Conservation (phyloP, 2,113 vertebrate species). For the Rhynchomys soricoides region DNA sequence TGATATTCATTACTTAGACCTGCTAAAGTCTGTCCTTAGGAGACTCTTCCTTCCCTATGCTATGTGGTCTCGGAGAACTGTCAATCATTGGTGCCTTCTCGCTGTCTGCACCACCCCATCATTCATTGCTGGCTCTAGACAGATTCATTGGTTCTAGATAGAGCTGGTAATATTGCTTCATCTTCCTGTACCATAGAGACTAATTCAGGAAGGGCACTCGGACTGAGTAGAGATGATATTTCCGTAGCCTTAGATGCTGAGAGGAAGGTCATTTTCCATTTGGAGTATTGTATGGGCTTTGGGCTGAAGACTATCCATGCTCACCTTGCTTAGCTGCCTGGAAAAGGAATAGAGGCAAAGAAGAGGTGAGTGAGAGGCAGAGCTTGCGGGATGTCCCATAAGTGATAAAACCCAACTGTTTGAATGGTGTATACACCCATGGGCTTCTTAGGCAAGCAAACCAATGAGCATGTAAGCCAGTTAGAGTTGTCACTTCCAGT, state of each 20-base stretch:
- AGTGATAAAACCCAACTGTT: not conserved
- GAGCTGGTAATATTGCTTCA: not conserved
- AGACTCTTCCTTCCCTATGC: not conserved
- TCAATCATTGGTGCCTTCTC: not conserved
- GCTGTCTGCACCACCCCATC: not conserved
- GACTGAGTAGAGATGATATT: not conserved
- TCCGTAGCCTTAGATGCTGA: not conserved
- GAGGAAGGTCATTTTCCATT: not conserved
- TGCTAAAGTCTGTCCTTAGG: not conserved
- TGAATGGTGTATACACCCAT: not conserved
- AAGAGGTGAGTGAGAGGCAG: not conserved
- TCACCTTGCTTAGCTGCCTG: not conserved
- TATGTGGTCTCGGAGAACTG: not conserved
- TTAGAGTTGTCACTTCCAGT: not conserved
- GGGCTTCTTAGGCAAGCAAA: not conserved
- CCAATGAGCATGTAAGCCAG: not conserved
- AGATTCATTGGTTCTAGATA: no score
- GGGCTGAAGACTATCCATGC: not conserved
- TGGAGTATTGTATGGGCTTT: not conserved
- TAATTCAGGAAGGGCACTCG: not conserved
- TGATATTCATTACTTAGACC: not conserved
- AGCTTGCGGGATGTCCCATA: not conserved
- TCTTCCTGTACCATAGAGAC: not conserved
- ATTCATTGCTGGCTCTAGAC: not conserved
- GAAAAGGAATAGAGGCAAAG: not conserved